Percentiles rank a stretch among this genome's conserved stretches.
Conservation (phyloP, 2,113 vertebrate genomes). For the Octodon degus region DNA sequence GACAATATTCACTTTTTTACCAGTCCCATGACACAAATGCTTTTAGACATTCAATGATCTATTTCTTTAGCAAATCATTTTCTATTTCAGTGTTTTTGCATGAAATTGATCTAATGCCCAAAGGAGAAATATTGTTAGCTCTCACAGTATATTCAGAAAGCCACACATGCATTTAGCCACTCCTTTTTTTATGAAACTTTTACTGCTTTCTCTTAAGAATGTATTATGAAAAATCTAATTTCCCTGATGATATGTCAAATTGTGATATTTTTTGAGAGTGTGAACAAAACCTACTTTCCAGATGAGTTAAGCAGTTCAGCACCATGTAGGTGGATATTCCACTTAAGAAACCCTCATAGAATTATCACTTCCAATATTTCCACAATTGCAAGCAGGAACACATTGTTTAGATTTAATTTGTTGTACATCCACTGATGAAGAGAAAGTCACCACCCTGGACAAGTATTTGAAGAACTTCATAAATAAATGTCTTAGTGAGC, state of each 20-base stretch:
- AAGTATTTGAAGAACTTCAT: constrained; percentile 5
- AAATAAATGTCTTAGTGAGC: background rate
- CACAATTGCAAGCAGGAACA: constrained; percentile 6
- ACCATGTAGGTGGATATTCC: background rate
- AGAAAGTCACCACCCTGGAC: background rate
- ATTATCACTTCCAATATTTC: constrained; percentile 31
- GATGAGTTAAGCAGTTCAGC: constrained; percentile 54
- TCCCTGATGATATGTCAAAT: constrained; percentile 60
- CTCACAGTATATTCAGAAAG: constrained; percentile 72
- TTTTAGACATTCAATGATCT: constrained; percentile 76
- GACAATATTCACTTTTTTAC: constrained; percentile 67
- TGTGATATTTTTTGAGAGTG: constrained; percentile 55
- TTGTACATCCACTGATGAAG: background rate
- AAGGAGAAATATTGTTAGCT: constrained; percentile 61
- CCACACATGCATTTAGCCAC: constrained; percentile 52
- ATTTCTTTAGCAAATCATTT: constrained; percentile 79
- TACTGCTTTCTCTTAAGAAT: constrained; percentile 73
- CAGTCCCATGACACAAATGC: constrained; percentile 59
- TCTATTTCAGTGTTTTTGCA: constrained; percentile 76
- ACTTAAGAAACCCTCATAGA: constrained; percentile 44
- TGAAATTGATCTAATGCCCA: constrained; percentile 76
- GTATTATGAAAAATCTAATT: constrained; percentile 74
- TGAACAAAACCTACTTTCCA: constrained; percentile 65
- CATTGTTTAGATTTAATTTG: constrained; percentile 50
- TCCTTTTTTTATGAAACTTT: constrained; percentile 74